Percentiles rank a stretch among this genome's conserved stretches.
Evolutionary conservation across 1,140 invertebrate species (phyloP).

Genomic region (Drosophila littoralis): DNA sequence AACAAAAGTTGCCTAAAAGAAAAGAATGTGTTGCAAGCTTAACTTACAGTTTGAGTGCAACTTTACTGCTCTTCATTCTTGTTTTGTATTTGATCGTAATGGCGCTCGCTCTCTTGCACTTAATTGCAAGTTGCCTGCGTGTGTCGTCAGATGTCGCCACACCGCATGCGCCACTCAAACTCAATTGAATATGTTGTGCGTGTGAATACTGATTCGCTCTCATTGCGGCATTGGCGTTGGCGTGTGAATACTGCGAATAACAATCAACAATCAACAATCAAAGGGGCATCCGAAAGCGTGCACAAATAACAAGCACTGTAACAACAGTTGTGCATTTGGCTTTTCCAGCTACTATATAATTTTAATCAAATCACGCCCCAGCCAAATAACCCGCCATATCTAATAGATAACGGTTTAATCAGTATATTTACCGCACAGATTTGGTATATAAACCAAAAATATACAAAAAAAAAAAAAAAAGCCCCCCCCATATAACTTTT

Average conservation of each 20-base stretch:
- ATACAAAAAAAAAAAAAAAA: background rate
- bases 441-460: background rate
- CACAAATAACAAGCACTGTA: slow-evolving; percentile 17
- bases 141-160: slow-evolving; percentile 36
- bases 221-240: slow-evolving; percentile 20
- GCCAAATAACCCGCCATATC: background rate
- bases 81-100: background rate
- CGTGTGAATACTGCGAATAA: slow-evolving; percentile 29
- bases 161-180: background rate
- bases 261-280: background rate
- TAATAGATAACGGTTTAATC: slow-evolving; percentile 13
- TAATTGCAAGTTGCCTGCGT: background rate
- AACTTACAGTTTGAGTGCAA: slow-evolving; percentile 2
- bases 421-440: background rate
- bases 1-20: slow-evolving; percentile 19
- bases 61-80: background rate
- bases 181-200: slow-evolving; percentile 27
- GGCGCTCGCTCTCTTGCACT: background rate
- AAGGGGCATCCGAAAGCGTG: background rate
- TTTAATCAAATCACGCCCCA: slow-evolving; percentile 24
- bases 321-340: slow-evolving; percentile 34
- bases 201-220: slow-evolving; percentile 36
- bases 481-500: background rate
- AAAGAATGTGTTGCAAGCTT: slow-evolving; percentile 8
- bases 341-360: slow-evolving; percentile 19